phyloP scores from a whole-genome alignment of 2,797 vertebrate genomes.

The Dermochelys coriacea region DNA sequence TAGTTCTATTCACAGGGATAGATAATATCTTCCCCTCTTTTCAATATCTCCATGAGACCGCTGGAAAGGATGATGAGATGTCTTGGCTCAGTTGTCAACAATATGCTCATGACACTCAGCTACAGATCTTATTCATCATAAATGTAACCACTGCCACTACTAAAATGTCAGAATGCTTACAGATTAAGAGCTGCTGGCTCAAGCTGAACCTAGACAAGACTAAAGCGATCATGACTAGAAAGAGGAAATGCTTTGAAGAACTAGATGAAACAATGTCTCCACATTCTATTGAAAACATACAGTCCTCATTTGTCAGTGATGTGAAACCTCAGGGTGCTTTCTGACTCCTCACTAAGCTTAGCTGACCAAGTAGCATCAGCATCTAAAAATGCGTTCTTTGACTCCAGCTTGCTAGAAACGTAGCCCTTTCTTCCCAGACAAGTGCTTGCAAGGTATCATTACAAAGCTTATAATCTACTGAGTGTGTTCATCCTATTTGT shows the following conservation, averaged over 20 bases:
- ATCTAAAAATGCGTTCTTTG: neutral
- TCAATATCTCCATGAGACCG: no score
- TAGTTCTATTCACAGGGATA: no score
- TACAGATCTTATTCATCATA: neutral
- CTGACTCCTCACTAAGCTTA: rapidly evolving
- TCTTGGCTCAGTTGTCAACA: neutral
- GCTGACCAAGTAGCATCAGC: neutral
- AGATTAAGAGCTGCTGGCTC: rapidly evolving
- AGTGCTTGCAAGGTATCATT: no score
- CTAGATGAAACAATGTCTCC: no score
- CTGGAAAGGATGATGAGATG: neutral
- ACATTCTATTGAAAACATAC: neutral
- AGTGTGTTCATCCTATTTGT: no score
- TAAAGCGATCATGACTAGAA: neutral
- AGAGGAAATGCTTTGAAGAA: neutral
- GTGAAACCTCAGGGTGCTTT: rapidly evolving
- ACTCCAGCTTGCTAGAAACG: rapidly evolving
- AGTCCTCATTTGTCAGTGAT: neutral
- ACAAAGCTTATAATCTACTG: no score
- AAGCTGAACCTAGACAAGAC: neutral
- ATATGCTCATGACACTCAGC: rapidly evolving
- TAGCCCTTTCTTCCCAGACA: rapidly evolving
- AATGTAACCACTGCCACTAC: neutral
- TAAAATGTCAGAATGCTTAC: neutral
- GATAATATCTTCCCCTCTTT: no score